phyloP scores from a whole-genome alignment of 1,140 invertebrate genomes.

The Heliconius hermathena region DNA sequence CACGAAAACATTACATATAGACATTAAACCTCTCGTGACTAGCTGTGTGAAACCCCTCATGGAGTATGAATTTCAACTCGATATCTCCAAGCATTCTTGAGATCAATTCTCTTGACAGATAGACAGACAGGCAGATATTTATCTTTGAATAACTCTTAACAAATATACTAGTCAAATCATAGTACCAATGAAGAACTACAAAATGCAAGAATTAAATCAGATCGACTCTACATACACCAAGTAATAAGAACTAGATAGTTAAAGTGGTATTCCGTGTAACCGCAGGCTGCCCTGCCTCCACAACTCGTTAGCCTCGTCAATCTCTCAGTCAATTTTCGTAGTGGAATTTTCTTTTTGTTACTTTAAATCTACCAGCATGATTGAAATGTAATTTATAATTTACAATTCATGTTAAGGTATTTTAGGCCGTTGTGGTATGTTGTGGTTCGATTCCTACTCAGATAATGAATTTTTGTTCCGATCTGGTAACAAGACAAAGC shows the following conservation, averaged over 20 bases:
- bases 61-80: no score
- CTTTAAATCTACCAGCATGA: background rate
- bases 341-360: background rate
- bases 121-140: no score
- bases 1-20: no score
- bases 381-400: background rate
- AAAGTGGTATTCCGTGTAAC: slow-evolving; percentile 35
- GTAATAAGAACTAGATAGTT: slow-evolving; percentile 24
- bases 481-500: no score
- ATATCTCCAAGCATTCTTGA: no score
- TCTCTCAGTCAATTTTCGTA: slow-evolving; percentile 16
- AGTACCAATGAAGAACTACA: background rate
- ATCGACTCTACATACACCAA: slow-evolving; percentile 27
- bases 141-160: background rate
- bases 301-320: slow-evolving; percentile 27
- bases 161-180: background rate
- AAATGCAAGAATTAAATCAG: slow-evolving; percentile 7
- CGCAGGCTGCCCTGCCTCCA: slow-evolving; percentile 10
- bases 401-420: no score
- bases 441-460: no score
- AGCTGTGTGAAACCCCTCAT: no score
- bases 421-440: no score
- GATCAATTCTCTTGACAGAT: no score
- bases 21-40: no score
- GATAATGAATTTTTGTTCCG: no score